Evolutionary conservation across 2,113 vertebrate species (phyloP), one percentile per base, ranked within the genome.

Genomic region (Indri indri): DNA sequence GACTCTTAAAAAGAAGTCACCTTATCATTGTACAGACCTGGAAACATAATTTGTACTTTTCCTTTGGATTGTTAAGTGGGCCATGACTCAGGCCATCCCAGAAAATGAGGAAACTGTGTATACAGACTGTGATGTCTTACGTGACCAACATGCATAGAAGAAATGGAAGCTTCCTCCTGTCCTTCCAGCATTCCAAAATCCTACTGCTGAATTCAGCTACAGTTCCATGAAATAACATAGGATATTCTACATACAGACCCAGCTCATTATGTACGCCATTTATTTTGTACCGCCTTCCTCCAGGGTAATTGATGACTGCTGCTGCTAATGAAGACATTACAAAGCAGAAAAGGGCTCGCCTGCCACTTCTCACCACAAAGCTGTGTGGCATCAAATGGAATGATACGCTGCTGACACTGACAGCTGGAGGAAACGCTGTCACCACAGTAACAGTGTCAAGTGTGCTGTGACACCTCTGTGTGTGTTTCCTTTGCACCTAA

Each of bases 361-460:
- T 73, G 37, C 27, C 61, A 34, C 50, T 22, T 73, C 85, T 95
- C 57, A n/a, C 81, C 83, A 70, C 42, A 16, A 63, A 81, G 80
- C 65, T 76, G 91, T 88, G 87, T 42, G 91, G 85, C 94, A 96
- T 71, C 54, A 47, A 82, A 86, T 32, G 81, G 82, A 68, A 74
- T 42, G 6, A 71, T 47, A 30, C 42, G 47, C 83, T 94, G 95
- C 89, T 95, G 70, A 98, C 97, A 96, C 73, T 93, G 91, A 98
- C 92, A 96, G 76, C 81, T 81, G 90, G 93, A 96, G 97, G 95
- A 85, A 98, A 95, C 40, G 61, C 59, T n/a, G 25, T 71, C 61
- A 88, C 65, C 23, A 59, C 83, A 47, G 79, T 90, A 91, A 65
- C 50, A 71, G 50, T 50, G 77, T 92, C 97, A 65, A 88, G 82